Conservation (phyloP, 2,797 vertebrate species). For the Premnoplex brunnescens region DNA sequence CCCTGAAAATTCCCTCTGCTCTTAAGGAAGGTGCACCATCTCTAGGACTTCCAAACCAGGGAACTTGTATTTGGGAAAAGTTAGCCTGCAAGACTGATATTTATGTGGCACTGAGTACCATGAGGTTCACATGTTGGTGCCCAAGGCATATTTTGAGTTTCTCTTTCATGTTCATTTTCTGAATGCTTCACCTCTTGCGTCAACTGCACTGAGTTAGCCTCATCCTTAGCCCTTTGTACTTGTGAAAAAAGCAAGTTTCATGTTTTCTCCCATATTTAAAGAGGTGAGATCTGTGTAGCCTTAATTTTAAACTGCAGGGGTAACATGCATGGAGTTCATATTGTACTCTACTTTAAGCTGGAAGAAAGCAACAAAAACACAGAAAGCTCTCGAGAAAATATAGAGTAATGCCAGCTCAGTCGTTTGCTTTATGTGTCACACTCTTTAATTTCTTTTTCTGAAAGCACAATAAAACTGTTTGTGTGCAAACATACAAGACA, state of each 20-base stretch:
- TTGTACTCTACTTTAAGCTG: background rate
- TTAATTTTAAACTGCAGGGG: background rate
- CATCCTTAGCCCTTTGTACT: background rate
- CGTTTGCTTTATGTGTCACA: background rate
- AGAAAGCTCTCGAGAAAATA: background rate
- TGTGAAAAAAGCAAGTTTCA: background rate
- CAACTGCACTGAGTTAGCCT: background rate
- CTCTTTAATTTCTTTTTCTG: background rate
- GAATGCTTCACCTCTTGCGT: background rate
- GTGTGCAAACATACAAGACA: rapidly evolving
- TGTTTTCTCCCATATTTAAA: background rate
- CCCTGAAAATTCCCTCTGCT: background rate
- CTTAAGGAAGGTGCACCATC: background rate
- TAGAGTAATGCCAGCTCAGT: background rate
- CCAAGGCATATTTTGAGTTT: background rate
- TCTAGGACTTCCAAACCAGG: background rate
- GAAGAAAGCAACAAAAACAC: background rate
- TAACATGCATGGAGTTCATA: background rate
- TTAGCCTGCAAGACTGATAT: rapidly evolving
- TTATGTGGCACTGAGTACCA: background rate
- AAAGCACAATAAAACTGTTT: background rate
- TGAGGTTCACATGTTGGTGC: background rate
- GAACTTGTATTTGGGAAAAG: background rate
- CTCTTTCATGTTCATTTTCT: background rate
- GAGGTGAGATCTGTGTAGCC: background rate